Conservation (phyloP, 2,888 invertebrate species). For the Eledone cirrhosa region DNA sequence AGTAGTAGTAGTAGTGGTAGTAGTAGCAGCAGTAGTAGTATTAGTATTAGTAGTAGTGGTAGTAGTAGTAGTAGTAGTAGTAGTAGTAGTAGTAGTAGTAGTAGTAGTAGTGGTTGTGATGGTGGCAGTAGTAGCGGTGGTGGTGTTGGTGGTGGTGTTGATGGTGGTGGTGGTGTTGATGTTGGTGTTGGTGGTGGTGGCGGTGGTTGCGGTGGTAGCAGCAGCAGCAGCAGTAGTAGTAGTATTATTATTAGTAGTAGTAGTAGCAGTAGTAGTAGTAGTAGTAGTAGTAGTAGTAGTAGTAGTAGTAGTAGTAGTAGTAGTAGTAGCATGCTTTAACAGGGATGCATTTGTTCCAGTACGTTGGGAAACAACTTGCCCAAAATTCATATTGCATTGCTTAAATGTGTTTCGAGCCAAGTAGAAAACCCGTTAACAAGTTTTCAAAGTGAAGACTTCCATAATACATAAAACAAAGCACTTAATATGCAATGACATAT, state of each 20-base stretch:
- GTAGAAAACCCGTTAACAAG: no score
- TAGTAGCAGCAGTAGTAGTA: conserved; percentile 27
- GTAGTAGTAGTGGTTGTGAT: no score
- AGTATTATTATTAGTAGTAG: conserved; percentile 22
- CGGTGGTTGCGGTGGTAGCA: conserved; percentile 4
- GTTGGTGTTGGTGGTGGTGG: conserved; percentile 22
- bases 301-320: conserved; percentile 28
- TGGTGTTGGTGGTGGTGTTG: conserved; percentile 9
- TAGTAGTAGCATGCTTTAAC: background rate
- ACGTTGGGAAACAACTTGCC: no score
- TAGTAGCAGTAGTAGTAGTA: conserved; percentile 28
- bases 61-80: conserved; percentile 29
- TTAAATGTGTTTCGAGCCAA: no score
- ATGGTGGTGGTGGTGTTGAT: conserved; percentile 20
- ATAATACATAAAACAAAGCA: no score
- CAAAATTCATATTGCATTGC: no score
- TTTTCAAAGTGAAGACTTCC: no score
- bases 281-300: conserved; percentile 29
- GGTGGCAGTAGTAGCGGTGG: conserved; percentile 27
- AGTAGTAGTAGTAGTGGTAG: conserved; percentile 28
- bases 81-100: conserved; percentile 26
- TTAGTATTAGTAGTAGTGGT: no score
- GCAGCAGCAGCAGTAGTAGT: conserved; percentile 29
- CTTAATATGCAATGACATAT: no score
- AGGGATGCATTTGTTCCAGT: no score